These are phyloP conservation scores for Ammospiza maritima DNA, from an alignment of 2,797 vertebrate genomes.

Conservation along the genomic window DNA sequence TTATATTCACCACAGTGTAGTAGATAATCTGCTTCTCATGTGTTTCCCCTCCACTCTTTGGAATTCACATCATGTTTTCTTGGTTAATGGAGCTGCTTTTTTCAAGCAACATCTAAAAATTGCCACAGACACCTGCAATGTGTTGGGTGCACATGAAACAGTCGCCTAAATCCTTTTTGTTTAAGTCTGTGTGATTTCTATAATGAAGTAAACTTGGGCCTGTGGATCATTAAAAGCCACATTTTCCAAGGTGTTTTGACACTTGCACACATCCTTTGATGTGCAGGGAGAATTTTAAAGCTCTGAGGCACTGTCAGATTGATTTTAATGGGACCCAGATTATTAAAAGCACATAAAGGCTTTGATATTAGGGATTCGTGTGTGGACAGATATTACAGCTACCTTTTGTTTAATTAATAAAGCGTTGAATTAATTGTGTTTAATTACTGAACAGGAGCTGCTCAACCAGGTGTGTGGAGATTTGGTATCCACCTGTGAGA, in stretches of 20 bases:
- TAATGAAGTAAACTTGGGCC: background rate
- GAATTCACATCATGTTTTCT: background rate
- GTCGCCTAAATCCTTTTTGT: background rate
- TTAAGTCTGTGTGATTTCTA: background rate
- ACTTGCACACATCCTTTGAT: slow-evolving; percentile 10
- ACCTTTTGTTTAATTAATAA: slow-evolving; percentile 28
- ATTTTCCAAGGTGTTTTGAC: slow-evolving; percentile 33
- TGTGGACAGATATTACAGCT: background rate
- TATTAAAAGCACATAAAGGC: slow-evolving; percentile 1
- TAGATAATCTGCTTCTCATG: background rate
- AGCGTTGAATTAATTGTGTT: background rate
- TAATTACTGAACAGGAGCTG: slow-evolving; percentile 77
- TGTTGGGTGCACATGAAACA: background rate
- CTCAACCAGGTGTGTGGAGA: slow-evolving; percentile 85
- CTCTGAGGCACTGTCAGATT: background rate
- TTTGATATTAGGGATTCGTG: background rate
- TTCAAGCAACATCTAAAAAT: background rate
- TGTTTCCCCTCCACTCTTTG: background rate
- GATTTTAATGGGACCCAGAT: slow-evolving; percentile 1
- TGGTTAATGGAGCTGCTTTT: background rate
- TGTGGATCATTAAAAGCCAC: slow-evolving; percentile 13
- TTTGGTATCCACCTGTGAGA: slow-evolving; percentile 84
- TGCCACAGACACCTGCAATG: background rate
- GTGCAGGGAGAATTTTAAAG: slow-evolving; percentile 6
- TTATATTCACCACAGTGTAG: background rate